Conservation (phyloP, 2,113 vertebrate species). For the Hippocampus comes region DNA sequence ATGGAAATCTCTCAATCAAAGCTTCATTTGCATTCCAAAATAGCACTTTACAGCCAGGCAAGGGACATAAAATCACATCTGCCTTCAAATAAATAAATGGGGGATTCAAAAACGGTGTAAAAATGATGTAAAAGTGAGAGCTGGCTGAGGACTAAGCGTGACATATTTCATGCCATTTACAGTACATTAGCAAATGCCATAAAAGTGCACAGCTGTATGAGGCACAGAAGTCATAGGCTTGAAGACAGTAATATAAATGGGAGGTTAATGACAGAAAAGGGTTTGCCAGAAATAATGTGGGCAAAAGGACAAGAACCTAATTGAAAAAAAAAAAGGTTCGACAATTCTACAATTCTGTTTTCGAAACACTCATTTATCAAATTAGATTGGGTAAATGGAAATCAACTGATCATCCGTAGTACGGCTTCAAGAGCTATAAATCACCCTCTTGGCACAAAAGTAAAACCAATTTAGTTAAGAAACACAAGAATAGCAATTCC, state of each 20-base stretch:
- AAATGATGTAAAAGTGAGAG: slow-evolving; percentile 62
- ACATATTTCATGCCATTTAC: slow-evolving; percentile 74
- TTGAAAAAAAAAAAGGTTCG: slow-evolving; percentile 22
- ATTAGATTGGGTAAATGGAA: slow-evolving; percentile 27
- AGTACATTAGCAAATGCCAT: slow-evolving; percentile 70
- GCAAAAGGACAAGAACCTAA: slow-evolving; percentile 43
- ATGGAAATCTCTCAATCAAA: slow-evolving; percentile 67
- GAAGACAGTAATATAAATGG: slow-evolving; percentile 65
- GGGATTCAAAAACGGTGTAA: slow-evolving; percentile 59
- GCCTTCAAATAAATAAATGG: slow-evolving; percentile 73
- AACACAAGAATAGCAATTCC: background rate
- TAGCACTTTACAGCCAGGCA: slow-evolving; percentile 63
- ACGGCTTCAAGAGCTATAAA: background rate
- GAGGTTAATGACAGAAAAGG: slow-evolving; percentile 50
- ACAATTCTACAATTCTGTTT: slow-evolving; percentile 25
- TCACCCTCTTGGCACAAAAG: background rate
- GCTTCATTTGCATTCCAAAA: slow-evolving; percentile 75
- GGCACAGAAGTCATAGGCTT: slow-evolving; percentile 59
- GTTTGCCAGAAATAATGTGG: slow-evolving; percentile 34
- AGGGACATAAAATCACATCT: slow-evolving; percentile 75
- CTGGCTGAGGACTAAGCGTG: slow-evolving; percentile 61
- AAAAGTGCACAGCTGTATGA: slow-evolving; percentile 69
- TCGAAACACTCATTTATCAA: slow-evolving; percentile 41
- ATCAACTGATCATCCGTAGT: slow-evolving; percentile 9
- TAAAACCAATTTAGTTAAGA: background rate